Conservation (phyloP, 1,140 invertebrate genomes). For the Papilio polytes region DNA sequence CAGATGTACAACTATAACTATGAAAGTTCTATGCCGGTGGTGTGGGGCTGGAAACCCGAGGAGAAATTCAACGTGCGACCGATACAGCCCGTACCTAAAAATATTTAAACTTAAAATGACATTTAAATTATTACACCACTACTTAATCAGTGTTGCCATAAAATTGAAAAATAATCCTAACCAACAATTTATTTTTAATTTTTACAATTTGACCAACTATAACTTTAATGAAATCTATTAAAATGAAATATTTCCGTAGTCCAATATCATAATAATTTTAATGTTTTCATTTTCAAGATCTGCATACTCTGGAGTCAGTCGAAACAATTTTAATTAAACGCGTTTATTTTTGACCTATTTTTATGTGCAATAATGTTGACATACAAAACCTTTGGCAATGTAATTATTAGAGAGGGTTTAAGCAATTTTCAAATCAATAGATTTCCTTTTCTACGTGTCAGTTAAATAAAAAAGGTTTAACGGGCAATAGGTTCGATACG, state of each 20-base stretch:
- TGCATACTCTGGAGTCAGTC: not conserved
- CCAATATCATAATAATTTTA: not conserved
- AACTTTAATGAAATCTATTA: not conserved
- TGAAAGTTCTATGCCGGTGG: constrained; percentile 89
- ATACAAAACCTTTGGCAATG: not conserved
- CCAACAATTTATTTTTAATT: not conserved
- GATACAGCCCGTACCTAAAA: constrained; percentile 81
- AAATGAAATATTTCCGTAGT: too few relatives aligned
- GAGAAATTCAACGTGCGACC: constrained; percentile 83
- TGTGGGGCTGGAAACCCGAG: constrained; percentile 88
- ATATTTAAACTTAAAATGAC: constrained; percentile 67
- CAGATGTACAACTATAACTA: constrained; percentile 93
- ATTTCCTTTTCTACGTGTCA: constrained; percentile 13
- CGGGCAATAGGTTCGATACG: not conserved
- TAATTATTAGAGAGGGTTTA: constrained; percentile 20
- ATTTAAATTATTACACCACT: constrained; percentile 41
- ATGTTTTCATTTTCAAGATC: too few relatives aligned
- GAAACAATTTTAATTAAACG: not conserved
- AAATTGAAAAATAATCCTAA: not conserved
- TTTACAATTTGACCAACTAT: not conserved
- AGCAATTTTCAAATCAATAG: constrained; percentile 28
- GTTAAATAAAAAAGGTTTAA: not conserved
- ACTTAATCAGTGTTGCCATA: constrained; percentile 18
- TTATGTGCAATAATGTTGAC: not conserved
- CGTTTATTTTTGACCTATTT: not conserved